Evolutionary conservation across 2,113 vertebrate genomes (phyloP), one percentile per base, ranked within the genome.

Genomic region (Brienomyrus brachyistius): DNA sequence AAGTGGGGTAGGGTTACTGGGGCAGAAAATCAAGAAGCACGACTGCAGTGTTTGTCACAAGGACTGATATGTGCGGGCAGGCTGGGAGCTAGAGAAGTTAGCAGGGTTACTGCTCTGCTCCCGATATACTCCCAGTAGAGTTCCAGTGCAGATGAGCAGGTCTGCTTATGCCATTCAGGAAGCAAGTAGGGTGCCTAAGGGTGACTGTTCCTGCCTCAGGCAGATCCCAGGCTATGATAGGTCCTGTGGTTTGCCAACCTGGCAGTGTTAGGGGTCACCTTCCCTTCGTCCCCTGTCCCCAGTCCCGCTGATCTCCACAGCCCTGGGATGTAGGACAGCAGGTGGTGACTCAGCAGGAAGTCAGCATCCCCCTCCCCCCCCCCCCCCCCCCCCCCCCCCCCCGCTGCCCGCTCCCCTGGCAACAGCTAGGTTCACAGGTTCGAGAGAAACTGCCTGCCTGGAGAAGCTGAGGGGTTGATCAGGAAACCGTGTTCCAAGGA

Each of bases 261-360:
- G 54, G 50, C 35, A 48, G 62, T 45, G 31, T 62, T 17, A 45
- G 35, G 35, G 88, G 88, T 89, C 70, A 89, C 70, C 88, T 80
- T 89, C 50, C 48, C 70, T 80, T 23, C 6, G 10, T 21, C 45
- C 45, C 21, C 45, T 48, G 17, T 19, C 27, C 27, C 87, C 35
- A n/a, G 8, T 27, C 43, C 87, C 27, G 48, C 47, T 86, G 83
- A 50, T 85, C 13, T 82, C 31, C 85, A 91, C 91, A 94, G 48
- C n/a, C 91, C 91, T 83, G 66, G 74, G 82, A 70, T 84, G 80
- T 31, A 88, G 59, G 56, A 88, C 91, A 90, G 92, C 88, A 92
- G 91, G 90, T 90, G 90, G 90, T 93, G 93, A 94, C 91, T 92
- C 50, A 51, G 91, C 94, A 93, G 90, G 92, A 90, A 89, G 45